These are phyloP conservation scores for Polypedilum pembai DNA, from an alignment of 1,140 invertebrate species.

Conservation along the genomic window DNA sequence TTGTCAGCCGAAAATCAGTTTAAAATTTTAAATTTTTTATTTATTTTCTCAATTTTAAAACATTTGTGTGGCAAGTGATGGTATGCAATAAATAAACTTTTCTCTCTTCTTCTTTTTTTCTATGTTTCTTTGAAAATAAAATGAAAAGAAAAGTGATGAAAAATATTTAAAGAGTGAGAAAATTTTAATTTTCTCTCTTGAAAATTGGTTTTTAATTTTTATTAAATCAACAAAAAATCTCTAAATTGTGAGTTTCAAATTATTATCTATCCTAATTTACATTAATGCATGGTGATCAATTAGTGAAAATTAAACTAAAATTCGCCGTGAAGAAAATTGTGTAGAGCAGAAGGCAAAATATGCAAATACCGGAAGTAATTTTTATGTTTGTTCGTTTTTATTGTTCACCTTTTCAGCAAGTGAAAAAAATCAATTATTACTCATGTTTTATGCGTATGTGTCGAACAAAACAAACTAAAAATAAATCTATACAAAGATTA, in stretches of 20 bases:
- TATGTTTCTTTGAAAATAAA: not conserved
- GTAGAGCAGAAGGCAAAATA: not conserved
- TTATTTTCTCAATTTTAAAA: not conserved
- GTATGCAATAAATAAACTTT: not conserved
- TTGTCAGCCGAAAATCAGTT: not conserved
- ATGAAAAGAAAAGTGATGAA: not conserved
- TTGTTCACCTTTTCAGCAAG: not conserved
- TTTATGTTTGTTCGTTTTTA: slow-evolving; percentile 13
- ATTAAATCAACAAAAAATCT: not conserved
- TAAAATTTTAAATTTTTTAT: not conserved
- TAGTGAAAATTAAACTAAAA: not conserved
- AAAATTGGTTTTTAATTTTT: not conserved
- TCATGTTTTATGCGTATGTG: not conserved
- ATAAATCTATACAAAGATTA: not conserved
- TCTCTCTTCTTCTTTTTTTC: not conserved
- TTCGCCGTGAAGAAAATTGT: not conserved
- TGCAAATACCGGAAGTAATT: slow-evolving; percentile 2
- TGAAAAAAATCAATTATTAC: slow-evolving; percentile 1
- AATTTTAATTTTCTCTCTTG: not conserved
- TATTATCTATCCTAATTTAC: no score
- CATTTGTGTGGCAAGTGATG: slow-evolving; percentile 15
- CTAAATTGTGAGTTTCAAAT: not conserved
- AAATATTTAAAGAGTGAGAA: slow-evolving; percentile 11
- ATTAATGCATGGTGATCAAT: not conserved
- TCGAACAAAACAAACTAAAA: not conserved